These are phyloP conservation scores for Tenrec ecaudatus DNA, from an alignment of 2,113 vertebrate species.

Conservation along the genomic window DNA sequence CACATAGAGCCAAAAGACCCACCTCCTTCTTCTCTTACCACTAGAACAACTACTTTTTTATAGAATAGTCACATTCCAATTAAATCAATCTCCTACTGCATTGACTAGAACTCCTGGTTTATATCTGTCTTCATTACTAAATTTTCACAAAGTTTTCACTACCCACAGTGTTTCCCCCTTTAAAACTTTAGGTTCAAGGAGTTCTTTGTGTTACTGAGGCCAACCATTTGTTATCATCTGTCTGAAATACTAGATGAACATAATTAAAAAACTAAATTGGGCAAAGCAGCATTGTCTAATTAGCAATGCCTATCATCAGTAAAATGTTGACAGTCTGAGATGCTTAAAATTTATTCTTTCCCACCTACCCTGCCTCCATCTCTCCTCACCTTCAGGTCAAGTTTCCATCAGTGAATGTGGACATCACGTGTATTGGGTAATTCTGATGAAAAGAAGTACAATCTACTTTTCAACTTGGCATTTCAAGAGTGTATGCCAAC, in stretches of 20 bases:
- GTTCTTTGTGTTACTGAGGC: not conserved
- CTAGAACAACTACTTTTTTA: not conserved
- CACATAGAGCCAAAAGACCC: not conserved
- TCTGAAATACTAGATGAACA: not conserved
- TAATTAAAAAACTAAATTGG: not conserved
- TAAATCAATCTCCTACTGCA: not conserved
- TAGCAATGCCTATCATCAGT: not conserved
- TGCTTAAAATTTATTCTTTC: not conserved
- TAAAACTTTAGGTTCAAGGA: conserved; percentile 18
- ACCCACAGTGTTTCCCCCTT: not conserved
- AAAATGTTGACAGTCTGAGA: not conserved
- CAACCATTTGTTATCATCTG: not conserved
- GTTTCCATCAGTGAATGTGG: not conserved
- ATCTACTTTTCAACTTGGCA: not conserved
- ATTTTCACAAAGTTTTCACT: conserved; percentile 25
- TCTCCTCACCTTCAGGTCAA: not conserved
- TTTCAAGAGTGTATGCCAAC: not conserved
- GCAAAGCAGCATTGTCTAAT: not conserved
- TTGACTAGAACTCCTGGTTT: not conserved
- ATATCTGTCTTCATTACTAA: not conserved
- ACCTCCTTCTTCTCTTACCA: not conserved
- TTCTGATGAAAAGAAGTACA: not conserved
- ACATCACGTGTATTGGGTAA: not conserved
- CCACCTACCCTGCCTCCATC: not conserved
- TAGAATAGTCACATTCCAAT: not conserved